phyloP scores from a whole-genome alignment of 2,113 vertebrate species.

The Potamarius usumacintae region DNA sequence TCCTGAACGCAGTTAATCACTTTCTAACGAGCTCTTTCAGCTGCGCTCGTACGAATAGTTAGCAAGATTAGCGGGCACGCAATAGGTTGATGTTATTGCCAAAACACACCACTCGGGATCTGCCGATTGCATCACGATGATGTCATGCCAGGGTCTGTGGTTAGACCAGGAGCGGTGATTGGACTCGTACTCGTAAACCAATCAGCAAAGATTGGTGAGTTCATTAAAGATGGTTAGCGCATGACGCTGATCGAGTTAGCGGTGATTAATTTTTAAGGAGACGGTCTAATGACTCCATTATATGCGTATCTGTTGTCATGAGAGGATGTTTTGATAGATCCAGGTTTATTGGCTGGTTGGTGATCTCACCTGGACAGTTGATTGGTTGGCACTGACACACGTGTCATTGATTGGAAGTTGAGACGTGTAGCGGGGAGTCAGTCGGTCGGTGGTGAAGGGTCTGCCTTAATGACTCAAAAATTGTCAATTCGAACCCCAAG shows the following conservation, averaged over 20 bases:
- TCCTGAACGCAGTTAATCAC: constrained; percentile 64
- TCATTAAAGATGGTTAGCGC: constrained; percentile 34
- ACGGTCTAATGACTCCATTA: constrained; percentile 48
- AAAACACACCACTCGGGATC: constrained; percentile 56
- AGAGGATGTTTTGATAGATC: constrained; percentile 28
- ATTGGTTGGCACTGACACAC: neutral
- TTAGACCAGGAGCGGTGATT: constrained; percentile 20
- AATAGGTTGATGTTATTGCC: constrained; percentile 56
- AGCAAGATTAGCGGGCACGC: constrained; percentile 23
- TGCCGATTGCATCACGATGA: constrained; percentile 58
- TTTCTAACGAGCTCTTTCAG: constrained; percentile 69
- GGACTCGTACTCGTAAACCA: constrained; percentile 38
- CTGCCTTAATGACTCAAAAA: neutral
- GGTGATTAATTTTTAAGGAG: constrained; percentile 56
- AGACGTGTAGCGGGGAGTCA: neutral
- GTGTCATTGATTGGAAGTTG: constrained; percentile 18
- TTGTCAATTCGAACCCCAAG: neutral
- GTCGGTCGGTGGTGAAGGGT: neutral
- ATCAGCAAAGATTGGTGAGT: constrained; percentile 44
- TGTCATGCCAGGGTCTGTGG: constrained; percentile 58
- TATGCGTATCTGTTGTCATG: constrained; percentile 51
- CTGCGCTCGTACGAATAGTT: constrained; percentile 56
- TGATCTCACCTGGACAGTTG: constrained; percentile 49
- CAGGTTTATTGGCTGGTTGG: constrained; percentile 32
- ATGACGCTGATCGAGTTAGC: constrained; percentile 51